Base-by-base conservation (phyloP, 2,113 vertebrate species). In the Ictidomys tridecemlineatus region DNA sequence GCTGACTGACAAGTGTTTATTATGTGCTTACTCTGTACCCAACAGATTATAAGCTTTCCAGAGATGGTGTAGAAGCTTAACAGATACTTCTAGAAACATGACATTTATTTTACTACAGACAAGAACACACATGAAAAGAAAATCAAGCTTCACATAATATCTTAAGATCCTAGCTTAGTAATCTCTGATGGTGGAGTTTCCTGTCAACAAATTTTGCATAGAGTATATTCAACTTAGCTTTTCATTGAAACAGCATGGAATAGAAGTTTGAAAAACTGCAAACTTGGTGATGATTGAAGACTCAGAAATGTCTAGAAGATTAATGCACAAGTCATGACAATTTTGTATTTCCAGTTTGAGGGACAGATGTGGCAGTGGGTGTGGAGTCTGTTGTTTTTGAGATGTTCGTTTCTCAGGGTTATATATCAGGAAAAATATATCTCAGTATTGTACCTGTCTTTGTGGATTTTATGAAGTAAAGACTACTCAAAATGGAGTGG, bases 1-100 rank as follows among this genome's bases (percentile, higher is more conserved):
- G 42, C 39, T 86, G 58, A 87, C 86, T 89, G 91, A 45, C 83
- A 92, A 80, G 53, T 82, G 85, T 97, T 95, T 95, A 82, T 87
- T 93, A 73, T 76, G 39, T 24, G n/a, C 53, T 95, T 93, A 24
- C 28, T 91, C 34, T 93, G 58, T 53, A 18, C 39, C 51, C 56
- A 92, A 39, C 65, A 78, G 78, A 37, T 89, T 45, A n/a, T 95
- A 92, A 83, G 53, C 65, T 70, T 65, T 61, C 67, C 65, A 93
- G 37, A 89, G 78, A 63, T 51, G 70, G 10, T 39, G 4, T 65
- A 48, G 42, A 80, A 86, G 18, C 18, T 92, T 94, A 61, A 56
- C 8, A 77, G 39, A 32, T 39, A 16, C 72, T 90, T 91, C 45
- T 20, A 85, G 30, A 87, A 95, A 63, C 26, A 56, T 76, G 37